A percentile compares a stretch with the other conserved stretches of the same genome.
phyloP scores from a whole-genome alignment of 1,140 invertebrate genomes.

The Tenebrio molitor region DNA sequence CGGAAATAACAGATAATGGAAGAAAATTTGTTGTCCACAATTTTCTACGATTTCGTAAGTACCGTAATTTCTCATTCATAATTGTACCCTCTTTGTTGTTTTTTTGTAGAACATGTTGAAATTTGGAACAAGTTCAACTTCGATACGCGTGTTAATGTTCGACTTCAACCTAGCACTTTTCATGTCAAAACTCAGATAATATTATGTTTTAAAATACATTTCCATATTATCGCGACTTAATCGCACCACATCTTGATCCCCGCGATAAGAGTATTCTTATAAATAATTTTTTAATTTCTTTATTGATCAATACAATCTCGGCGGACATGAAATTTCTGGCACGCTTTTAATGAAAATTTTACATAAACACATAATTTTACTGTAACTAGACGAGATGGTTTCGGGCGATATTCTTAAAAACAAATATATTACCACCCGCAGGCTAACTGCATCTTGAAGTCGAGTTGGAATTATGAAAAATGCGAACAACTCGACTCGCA shows the following conservation, averaged over 20 bases:
- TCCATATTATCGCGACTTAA: constrained; percentile 35
- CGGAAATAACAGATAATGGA: too few species aligned
- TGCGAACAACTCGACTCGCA: too few species aligned
- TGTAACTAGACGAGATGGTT: background rate
- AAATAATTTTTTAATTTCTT: constrained; percentile 8
- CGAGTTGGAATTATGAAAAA: too few species aligned
- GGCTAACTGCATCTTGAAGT: too few species aligned
- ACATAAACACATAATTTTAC: constrained; percentile 16
- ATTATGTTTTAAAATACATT: constrained; percentile 30
- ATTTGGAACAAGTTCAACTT: background rate
- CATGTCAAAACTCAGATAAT: constrained; percentile 30
- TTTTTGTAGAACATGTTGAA: constrained; percentile 8
- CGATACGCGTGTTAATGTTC: constrained; percentile 2
- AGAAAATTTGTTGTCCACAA: too few species aligned
- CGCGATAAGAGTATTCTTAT: constrained; percentile 17
- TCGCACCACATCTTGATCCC: background rate
- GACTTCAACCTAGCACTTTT: constrained; percentile 6
- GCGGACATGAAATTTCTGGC: background rate
- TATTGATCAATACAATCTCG: background rate
- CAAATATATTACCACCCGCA: background rate
- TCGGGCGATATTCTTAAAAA: background rate
- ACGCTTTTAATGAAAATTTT: constrained; percentile 16
- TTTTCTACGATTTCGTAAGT: constrained; percentile 10
- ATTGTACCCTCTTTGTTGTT: background rate
- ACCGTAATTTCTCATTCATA: too few species aligned